Evolutionary conservation across 2,888 invertebrate species (phyloP).

Genomic region (Sesia apiformis): DNA sequence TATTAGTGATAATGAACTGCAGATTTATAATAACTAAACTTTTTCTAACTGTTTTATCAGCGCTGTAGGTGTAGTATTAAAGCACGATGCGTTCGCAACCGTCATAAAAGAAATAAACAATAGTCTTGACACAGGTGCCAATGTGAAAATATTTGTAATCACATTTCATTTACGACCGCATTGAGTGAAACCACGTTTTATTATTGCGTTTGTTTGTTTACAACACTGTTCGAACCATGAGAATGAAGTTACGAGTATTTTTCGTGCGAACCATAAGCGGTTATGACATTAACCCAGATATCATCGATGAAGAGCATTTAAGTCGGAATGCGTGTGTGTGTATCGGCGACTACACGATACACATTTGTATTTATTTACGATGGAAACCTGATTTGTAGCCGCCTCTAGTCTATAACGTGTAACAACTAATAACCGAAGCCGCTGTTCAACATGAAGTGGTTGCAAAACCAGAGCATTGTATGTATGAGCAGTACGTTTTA

Average conservation of each 20-base stretch:
- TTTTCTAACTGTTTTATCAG: neutral
- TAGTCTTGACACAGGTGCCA: constrained; percentile 60
- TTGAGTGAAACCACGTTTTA: neutral
- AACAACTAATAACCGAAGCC: constrained; percentile 11
- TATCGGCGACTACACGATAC: too few species aligned
- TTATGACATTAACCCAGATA: constrained; percentile 21
- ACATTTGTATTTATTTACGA: too few species aligned
- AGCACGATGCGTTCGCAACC: neutral
- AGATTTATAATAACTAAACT: neutral
- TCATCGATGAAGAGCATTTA: neutral
- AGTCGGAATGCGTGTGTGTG: neutral
- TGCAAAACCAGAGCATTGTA: constrained; percentile 18
- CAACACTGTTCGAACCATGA: neutral
- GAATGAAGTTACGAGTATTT: neutral
- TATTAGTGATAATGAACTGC: neutral
- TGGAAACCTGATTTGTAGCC: constrained; percentile 11
- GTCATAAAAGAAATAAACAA: constrained; percentile 37
- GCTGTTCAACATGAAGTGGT: constrained; percentile 5
- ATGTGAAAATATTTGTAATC: constrained; percentile 37
- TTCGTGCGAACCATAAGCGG: constrained; percentile 15
- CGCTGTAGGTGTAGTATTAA: too few species aligned
- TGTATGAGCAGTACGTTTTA: constrained; percentile 9
- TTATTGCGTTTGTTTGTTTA: constrained; percentile 22
- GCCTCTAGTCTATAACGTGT: constrained; percentile 18
- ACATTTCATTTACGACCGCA: constrained; percentile 23